phyloP scores from a whole-genome alignment of 1,140 invertebrate genomes.

The Alviniconcha marisindica region DNA sequence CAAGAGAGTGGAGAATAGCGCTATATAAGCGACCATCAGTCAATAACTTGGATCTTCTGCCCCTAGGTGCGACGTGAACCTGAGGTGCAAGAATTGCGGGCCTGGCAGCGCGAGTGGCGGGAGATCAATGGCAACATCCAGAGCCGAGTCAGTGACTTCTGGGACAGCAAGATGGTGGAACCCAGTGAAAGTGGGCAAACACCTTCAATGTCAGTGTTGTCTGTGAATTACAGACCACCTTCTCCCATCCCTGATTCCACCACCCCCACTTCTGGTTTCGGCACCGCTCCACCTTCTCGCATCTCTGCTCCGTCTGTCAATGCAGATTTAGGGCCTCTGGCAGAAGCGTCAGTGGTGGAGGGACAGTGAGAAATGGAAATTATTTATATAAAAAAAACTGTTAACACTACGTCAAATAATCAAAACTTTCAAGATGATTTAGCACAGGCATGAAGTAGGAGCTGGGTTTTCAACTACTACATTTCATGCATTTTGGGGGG shows the following conservation, averaged over 20 bases:
- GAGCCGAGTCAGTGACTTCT: constrained; percentile 70
- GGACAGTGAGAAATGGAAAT: not conserved
- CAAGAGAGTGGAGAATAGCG: too few species aligned
- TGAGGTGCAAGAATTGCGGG: constrained; percentile 74
- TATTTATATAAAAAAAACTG: too few species aligned
- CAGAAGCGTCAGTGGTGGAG: not conserved
- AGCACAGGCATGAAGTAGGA: too few species aligned
- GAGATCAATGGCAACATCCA: constrained; percentile 71
- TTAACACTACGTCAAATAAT: too few species aligned
- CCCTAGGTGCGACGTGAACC: constrained; percentile 66
- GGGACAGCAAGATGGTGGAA: constrained; percentile 71
- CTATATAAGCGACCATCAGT: too few species aligned
- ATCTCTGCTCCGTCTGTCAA: constrained; percentile 1
- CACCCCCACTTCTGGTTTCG: constrained; percentile 28
- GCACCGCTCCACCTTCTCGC: constrained; percentile 14
- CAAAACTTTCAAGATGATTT: too few species aligned
- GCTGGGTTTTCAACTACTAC: too few species aligned
- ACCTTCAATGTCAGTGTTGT: not conserved
- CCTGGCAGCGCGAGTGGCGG: constrained; percentile 75
- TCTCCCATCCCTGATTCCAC: constrained; percentile 21
- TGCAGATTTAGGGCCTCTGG: not conserved
- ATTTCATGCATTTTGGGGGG: too few species aligned
- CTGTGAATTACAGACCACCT: not conserved
- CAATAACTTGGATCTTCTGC: too few species aligned
- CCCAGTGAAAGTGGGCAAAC: constrained; percentile 37